phyloP scores from a whole-genome alignment of 2,797 vertebrate species.

The Coluber constrictor region DNA sequence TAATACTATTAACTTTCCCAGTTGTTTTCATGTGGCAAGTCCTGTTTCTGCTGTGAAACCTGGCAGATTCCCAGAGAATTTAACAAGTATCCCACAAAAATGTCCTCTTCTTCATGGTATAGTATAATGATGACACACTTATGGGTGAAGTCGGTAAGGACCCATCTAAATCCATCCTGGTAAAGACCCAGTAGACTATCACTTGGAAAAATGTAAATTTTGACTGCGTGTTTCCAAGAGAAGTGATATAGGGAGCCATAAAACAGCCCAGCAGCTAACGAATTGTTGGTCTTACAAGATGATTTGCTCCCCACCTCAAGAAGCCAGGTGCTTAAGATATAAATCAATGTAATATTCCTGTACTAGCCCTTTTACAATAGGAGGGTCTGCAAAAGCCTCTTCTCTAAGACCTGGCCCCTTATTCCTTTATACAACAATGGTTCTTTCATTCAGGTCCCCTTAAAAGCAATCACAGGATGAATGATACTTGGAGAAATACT shows the following conservation, averaged over 20 bases:
- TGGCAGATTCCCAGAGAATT: neutral
- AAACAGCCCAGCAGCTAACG: neutral
- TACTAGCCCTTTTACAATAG: neutral
- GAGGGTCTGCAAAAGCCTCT: neutral
- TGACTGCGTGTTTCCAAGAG: neutral
- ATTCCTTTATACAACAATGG: slow-evolving; percentile 53
- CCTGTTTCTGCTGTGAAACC: neutral
- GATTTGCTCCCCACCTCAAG: neutral
- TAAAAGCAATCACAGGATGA: slow-evolving; percentile 64
- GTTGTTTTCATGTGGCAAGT: neutral
- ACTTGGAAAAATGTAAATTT: neutral
- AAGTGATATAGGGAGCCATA: neutral
- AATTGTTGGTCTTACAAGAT: slow-evolving; percentile 1
- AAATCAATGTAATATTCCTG: neutral
- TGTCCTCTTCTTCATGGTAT: neutral
- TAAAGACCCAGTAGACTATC: neutral
- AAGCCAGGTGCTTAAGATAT: neutral
- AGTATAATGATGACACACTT: neutral
- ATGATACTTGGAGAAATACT: slow-evolving; percentile 64
- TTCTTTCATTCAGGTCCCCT: slow-evolving; percentile 32
- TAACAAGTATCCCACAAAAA: neutral
- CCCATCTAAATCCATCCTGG: neutral
- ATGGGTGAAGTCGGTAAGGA: neutral
- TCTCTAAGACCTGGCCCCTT: slow-evolving; percentile 6
- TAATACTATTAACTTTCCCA: slow-evolving; percentile 32